Conservation (phyloP, 1,140 invertebrate genomes). For the Diorhabda sublineata region DNA sequence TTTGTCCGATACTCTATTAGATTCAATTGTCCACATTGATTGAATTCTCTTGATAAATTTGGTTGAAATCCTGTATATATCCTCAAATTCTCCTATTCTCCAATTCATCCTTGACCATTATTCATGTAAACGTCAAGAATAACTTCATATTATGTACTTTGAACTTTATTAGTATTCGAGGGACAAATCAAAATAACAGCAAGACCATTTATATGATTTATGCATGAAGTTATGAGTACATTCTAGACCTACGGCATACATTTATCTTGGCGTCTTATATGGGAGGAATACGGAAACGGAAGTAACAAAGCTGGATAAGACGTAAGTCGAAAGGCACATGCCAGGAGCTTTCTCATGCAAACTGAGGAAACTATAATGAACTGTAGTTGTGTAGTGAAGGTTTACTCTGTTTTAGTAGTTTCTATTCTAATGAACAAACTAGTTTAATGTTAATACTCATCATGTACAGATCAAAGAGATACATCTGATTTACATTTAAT, state of each 20-base stretch:
- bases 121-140: too few relatives aligned
- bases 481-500: too few relatives aligned
- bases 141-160: too few relatives aligned
- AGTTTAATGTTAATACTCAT: too few relatives aligned
- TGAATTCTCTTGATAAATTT: too few relatives aligned
- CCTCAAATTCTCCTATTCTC: too few relatives aligned
- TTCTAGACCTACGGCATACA: constrained; percentile 7
- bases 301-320: constrained; percentile 10
- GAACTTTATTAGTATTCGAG: background rate
- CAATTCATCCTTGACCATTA: too few relatives aligned
- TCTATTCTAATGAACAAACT: background rate
- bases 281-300: constrained; percentile 12
- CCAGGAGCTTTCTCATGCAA: constrained; percentile 11
- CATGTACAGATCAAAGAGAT: too few relatives aligned
- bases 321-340: constrained; percentile 9
- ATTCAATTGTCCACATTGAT: too few relatives aligned
- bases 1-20: too few relatives aligned
- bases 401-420: constrained; percentile 4
- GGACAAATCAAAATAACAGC: constrained; percentile 1
- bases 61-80: too few relatives aligned
- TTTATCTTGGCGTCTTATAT: constrained; percentile 12
- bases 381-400: background rate
- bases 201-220: constrained; percentile 4
- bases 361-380: constrained; percentile 9
- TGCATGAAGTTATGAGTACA: constrained; percentile 14